Evolutionary conservation across 1,140 invertebrate species (phyloP).

Genomic region (Gerris buenoi): DNA sequence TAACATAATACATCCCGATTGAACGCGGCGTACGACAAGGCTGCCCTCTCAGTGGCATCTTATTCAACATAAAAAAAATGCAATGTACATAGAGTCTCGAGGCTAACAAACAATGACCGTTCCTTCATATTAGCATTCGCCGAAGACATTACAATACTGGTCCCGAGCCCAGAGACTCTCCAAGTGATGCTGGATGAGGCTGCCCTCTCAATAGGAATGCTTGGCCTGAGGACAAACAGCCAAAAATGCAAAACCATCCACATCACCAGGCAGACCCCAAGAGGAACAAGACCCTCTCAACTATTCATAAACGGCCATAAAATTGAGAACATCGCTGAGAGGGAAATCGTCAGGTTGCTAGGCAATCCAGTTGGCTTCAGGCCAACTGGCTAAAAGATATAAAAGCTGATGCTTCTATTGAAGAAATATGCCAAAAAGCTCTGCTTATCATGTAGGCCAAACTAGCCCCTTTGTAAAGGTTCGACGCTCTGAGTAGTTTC

Average conservation of each 20-base stretch:
- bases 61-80: conserved; percentile 32
- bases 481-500: conserved; percentile 27
- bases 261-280: not conserved
- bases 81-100: conserved; percentile 14
- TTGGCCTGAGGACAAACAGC: not conserved
- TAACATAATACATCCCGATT: conserved; percentile 24
- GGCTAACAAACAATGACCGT: not conserved
- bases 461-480: conserved; percentile 30
- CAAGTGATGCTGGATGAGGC: not conserved
- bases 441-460: conserved; percentile 17
- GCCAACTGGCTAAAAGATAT: too few relatives aligned
- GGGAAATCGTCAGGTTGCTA: conserved; percentile 22
- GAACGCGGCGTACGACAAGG: conserved; percentile 29
- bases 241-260: not conserved
- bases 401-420: conserved; percentile 17
- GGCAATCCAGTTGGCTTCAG: conserved; percentile 23
- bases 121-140: not conserved
- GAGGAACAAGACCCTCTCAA: not conserved
- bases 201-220: not conserved
- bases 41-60: conserved; percentile 28
- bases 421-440: conserved; percentile 1
- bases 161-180: not conserved
- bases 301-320: not conserved
- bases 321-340: conserved; percentile 7
- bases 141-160: not conserved